These are phyloP conservation scores for Onthophagus taurus DNA, from an alignment of 1,140 invertebrate genomes.

Conservation along the genomic window DNA sequence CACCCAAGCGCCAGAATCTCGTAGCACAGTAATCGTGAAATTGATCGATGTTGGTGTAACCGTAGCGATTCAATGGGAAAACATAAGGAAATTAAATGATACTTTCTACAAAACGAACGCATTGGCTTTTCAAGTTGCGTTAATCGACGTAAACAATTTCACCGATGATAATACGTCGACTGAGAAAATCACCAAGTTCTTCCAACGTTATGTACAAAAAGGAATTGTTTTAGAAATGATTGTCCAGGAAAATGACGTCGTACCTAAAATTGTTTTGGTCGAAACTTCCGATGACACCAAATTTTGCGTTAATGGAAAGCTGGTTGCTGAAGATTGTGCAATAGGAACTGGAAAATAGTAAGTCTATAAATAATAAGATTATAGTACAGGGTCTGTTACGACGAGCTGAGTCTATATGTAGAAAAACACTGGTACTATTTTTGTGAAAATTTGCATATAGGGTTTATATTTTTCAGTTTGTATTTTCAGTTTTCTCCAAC, in stretches of 20 bases:
- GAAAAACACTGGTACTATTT: too few species aligned
- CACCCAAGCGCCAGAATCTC: not conserved
- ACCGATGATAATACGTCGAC: too few species aligned
- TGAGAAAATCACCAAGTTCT: too few species aligned
- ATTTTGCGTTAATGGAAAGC: slow-evolving; percentile 10
- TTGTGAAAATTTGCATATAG: too few species aligned
- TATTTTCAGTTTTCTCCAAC: too few species aligned
- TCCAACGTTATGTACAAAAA: too few species aligned
- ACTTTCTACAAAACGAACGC: too few species aligned
- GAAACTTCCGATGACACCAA: slow-evolving; percentile 7
- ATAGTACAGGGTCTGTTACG: too few species aligned
- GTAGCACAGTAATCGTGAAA: slow-evolving; percentile 3
- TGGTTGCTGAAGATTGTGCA: slow-evolving; percentile 6
- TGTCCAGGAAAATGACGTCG: not conserved
- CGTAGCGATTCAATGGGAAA: not conserved
- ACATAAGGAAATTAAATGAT: slow-evolving; percentile 8
- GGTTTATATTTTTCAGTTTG: too few species aligned
- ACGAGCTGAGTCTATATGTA: too few species aligned
- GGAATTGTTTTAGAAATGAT: slow-evolving; percentile 6
- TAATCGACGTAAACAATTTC: too few species aligned
- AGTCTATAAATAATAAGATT: not conserved
- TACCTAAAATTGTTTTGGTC: slow-evolving; percentile 8
- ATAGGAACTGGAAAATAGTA: slow-evolving; percentile 11
- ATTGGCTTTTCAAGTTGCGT: too few species aligned
- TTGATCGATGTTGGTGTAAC: slow-evolving; percentile 10